Evolutionary conservation across 1,140 invertebrate genomes (phyloP), one percentile per base, ranked within the genome.

Genomic region (Telenomus remus): DNA sequence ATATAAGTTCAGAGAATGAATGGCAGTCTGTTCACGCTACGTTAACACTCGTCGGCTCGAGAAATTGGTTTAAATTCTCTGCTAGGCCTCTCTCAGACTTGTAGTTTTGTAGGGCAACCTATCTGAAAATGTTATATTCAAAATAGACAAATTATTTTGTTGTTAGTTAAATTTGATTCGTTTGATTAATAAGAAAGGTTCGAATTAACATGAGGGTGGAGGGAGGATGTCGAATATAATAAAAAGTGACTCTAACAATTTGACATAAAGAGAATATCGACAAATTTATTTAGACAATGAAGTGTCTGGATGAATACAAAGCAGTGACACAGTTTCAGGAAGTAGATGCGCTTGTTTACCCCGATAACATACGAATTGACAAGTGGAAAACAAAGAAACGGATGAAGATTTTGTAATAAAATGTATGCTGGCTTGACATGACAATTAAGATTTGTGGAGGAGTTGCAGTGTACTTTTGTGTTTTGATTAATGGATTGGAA

Each of bases 281-380:
- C 64, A 68, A 68, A 68, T 68, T 50, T 66, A 66, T 66, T 44
- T 68, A 59, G 64, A 57, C 47, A 68, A 57, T 68, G 64, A 51
- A 57, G 4, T 39, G 33, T 37, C 54, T 57, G 13, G 19, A 13
- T 57, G 63, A 66, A 50, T 56, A 12, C 34, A 56, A 50, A 56
- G 47, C 47, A 56, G 19, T 56, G 53, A 56, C 51, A 64, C 16
- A 16, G 44, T 66, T 66, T 50, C 51, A 66, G 63, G 53, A 66
- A 66, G 63, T 66, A 66, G 46, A 66, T 66, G 63, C 51, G 4
- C 63, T 33, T 49, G 46, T 66, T 66, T 56, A 66, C 19, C 13
- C 10, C 39, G 51, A 66, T 66, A 66, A 43, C 46, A 49, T 55
- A 66, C 37, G 14, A 55, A 66, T 66, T 66, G 63, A 66, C 63